Conservation (phyloP, 2,888 invertebrate genomes). For the Amitus sp. region DNA sequence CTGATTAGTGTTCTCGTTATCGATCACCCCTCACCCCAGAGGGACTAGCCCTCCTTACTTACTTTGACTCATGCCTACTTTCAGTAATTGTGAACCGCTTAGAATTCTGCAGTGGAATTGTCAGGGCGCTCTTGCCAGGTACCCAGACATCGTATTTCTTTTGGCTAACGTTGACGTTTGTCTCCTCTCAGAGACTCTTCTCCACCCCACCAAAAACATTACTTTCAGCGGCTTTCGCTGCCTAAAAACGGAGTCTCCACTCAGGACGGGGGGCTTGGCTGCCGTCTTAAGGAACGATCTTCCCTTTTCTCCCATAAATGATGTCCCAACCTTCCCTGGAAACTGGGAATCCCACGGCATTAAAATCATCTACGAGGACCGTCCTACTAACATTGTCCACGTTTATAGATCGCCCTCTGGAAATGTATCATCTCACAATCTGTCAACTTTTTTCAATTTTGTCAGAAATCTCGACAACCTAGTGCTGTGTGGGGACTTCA, state of each 20-base stretch:
- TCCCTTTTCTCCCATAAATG: too few species aligned
- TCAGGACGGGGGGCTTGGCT: neutral
- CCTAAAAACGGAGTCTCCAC: neutral
- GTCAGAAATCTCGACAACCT: neutral
- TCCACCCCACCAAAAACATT: neutral
- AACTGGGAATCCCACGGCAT: too few species aligned
- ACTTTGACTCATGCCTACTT: too few species aligned
- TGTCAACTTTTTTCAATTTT: neutral
- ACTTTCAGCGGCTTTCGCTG: neutral
- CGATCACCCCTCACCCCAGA: too few species aligned
- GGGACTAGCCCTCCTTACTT: too few species aligned
- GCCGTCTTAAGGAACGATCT: neutral
- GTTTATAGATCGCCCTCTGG: conserved; percentile 5
- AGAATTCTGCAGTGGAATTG: conserved; percentile 8
- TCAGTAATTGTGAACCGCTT: too few species aligned
- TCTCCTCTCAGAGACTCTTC: neutral
- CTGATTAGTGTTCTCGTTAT: too few species aligned
- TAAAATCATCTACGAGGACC: too few species aligned
- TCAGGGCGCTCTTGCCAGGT: neutral
- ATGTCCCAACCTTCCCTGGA: too few species aligned
- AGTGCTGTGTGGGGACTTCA: conserved; percentile 11
- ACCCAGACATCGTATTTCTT: too few species aligned
- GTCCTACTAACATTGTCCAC: conserved; percentile 2
- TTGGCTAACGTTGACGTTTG: neutral
- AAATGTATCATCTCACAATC: neutral